Evolutionary conservation across 2,888 invertebrate species (phyloP).

Genomic region (Idaea dimidiata): DNA sequence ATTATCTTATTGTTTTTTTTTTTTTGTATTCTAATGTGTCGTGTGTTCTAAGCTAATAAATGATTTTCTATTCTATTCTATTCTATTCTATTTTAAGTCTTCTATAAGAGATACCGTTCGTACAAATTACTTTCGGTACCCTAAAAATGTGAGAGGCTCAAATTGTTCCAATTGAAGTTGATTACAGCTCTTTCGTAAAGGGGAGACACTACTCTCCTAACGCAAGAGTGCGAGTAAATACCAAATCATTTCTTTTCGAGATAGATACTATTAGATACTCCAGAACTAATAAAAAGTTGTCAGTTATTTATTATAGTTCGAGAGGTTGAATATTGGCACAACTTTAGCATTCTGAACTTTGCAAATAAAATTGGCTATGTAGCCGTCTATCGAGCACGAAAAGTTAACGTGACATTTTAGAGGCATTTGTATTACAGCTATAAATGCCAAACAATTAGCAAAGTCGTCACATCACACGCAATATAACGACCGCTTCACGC

Average conservation of each 20-base stretch:
- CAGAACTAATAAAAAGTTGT: conserved; percentile 1
- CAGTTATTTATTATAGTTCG: neutral
- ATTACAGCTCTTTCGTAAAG: neutral
- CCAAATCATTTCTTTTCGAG: neutral
- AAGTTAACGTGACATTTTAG: neutral
- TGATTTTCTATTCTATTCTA: too few relatives aligned
- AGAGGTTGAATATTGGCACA: neutral
- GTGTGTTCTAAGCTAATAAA: too few relatives aligned
- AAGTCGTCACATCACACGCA: conserved; percentile 3
- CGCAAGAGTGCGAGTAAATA: neutral
- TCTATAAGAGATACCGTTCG: neutral
- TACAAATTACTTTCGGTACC: neutral
- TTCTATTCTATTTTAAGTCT: neutral
- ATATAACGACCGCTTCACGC: neutral
- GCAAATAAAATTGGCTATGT: neutral
- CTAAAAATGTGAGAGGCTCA: neutral
- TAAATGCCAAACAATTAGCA: neutral
- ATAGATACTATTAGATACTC: too few relatives aligned
- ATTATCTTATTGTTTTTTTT: too few relatives aligned
- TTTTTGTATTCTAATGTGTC: too few relatives aligned
- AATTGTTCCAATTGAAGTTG: neutral
- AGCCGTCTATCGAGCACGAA: neutral
- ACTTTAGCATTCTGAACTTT: neutral
- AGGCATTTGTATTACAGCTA: neutral
- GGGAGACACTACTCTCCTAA: neutral